A percentile compares a stretch with the other conserved stretches of the same genome.
Conservation (phyloP, 1,140 invertebrate genomes). For the Coptotermes formosanus region DNA sequence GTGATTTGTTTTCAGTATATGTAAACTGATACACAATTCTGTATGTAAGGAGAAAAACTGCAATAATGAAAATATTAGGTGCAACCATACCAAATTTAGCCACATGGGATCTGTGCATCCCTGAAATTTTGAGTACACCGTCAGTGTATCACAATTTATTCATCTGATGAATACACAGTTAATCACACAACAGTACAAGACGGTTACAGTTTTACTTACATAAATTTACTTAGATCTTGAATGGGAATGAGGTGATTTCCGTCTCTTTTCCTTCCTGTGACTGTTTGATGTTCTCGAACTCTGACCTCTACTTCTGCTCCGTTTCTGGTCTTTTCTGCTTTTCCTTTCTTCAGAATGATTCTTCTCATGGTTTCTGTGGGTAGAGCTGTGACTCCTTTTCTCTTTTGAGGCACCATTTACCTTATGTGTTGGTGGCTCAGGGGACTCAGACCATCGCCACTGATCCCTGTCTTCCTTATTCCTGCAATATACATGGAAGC, state of each 20-base stretch:
- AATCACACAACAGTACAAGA: too few relatives aligned
- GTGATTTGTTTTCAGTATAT: too few relatives aligned
- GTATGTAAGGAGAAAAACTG: too few relatives aligned
- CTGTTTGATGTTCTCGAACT: neutral
- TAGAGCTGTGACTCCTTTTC: neutral
- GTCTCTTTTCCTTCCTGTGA: conserved; percentile 26
- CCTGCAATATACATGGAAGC: too few relatives aligned
- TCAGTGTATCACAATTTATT: too few relatives aligned
- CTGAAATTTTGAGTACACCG: too few relatives aligned
- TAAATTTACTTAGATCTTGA: neutral
- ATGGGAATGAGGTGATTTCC: neutral
- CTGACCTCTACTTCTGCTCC: neutral
- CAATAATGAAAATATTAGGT: too few relatives aligned
- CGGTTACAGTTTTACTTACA: neutral
- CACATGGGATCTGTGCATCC: too few relatives aligned
- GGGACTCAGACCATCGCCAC: conserved; percentile 77
- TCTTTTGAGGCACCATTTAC: conserved; percentile 15
- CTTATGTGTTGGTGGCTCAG: conserved; percentile 47
- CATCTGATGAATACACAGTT: too few relatives aligned
- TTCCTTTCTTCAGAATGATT: neutral
- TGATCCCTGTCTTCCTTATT: conserved; percentile 45
- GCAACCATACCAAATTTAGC: too few relatives aligned
- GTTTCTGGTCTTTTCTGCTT: neutral
- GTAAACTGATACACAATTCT: too few relatives aligned
- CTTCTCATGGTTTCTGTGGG: conserved; percentile 3